Evolutionary conservation across 2,888 invertebrate genomes (phyloP).

Genomic region (Apodemia zela): DNA sequence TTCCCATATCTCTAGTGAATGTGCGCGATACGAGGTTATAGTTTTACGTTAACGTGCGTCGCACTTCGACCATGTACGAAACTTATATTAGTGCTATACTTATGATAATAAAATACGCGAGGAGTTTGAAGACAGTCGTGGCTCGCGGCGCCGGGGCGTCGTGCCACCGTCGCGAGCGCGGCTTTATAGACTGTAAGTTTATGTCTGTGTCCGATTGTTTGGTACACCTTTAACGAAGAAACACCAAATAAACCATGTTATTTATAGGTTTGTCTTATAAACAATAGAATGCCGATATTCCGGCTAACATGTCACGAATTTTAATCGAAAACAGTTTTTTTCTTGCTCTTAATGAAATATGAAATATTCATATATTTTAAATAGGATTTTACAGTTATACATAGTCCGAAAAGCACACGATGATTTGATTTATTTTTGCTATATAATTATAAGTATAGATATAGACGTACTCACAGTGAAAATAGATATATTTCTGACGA

Average conservation of each 20-base stretch:
- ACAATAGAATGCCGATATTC: conserved; percentile 52
- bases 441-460: conserved; percentile 47
- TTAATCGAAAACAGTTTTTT: conserved; percentile 37
- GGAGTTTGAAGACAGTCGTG: conserved; percentile 58
- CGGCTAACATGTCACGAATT: conserved; percentile 61
- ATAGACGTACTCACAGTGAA: conserved; percentile 32
- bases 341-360: conserved; percentile 41
- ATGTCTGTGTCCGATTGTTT: conserved; percentile 69
- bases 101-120: conserved; percentile 74
- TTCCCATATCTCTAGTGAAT: conserved; percentile 68
- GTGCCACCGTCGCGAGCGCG: conserved; percentile 52
- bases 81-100: conserved; percentile 77
- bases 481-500: too few species aligned
- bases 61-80: conserved; percentile 64
- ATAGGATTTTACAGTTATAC: conserved; percentile 56
- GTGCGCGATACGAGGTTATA: conserved; percentile 77
- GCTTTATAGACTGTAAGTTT: conserved; percentile 62
- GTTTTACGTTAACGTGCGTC: conserved; percentile 76
- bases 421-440: conserved; percentile 57
- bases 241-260: conserved; percentile 63
- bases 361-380: conserved; percentile 59
- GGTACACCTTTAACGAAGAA: conserved; percentile 66
- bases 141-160: conserved; percentile 48
- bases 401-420: conserved; percentile 50
- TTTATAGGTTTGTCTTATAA: conserved; percentile 47